These are phyloP conservation scores for Denticeps clupeoides DNA, from an alignment of 2,797 vertebrate genomes.

Conservation along the genomic window DNA sequence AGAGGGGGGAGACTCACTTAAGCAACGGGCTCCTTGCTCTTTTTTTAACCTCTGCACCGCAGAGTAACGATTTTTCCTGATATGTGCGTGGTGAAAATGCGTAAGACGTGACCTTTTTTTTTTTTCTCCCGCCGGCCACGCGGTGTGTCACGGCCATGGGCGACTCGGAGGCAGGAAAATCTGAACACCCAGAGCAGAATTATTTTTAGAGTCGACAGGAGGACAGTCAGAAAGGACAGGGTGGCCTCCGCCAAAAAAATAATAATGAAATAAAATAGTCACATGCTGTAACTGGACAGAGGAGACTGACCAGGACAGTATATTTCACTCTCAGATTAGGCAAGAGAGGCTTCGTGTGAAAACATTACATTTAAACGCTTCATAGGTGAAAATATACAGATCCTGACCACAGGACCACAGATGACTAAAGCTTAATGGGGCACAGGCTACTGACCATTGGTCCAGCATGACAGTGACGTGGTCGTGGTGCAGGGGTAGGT, in stretches of 20 bases:
- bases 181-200: conserved; percentile 38
- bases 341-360: too few species aligned
- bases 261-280: conserved; percentile 3
- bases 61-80: conserved; percentile 66
- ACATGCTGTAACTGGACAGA: not conserved
- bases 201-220: conserved; percentile 33
- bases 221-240: not conserved
- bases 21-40: conserved; percentile 29
- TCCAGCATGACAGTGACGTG: too few species aligned
- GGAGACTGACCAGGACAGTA: too few species aligned
- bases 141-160: conserved; percentile 44
- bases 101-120: conserved; percentile 54
- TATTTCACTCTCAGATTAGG: not conserved
- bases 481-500: too few species aligned
- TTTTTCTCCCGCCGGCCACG: conserved; percentile 25
- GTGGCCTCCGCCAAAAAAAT: not conserved
- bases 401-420: too few species aligned
- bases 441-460: too few species aligned
- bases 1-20: conserved; percentile 41
- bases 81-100: conserved; percentile 48
- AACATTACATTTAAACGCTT: too few species aligned
- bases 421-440: too few species aligned
- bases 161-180: conserved; percentile 51
- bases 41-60: conserved; percentile 50
- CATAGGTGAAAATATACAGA: too few species aligned